Conservation (phyloP, 2,113 vertebrate genomes). For the Anguilla rostrata region DNA sequence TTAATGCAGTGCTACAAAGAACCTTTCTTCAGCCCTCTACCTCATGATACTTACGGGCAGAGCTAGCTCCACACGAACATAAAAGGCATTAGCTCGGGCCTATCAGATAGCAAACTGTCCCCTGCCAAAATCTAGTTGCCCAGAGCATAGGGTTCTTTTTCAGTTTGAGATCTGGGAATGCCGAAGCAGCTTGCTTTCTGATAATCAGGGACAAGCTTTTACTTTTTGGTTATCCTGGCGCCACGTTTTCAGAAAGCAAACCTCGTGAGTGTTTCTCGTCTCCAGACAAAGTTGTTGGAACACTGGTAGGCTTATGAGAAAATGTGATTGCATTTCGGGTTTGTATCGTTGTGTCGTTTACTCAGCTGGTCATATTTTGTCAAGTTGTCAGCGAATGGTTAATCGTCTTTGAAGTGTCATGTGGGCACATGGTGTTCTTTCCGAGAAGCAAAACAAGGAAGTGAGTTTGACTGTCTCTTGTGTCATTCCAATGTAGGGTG, state of each 20-base stretch:
- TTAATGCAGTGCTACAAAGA: constrained; percentile 23
- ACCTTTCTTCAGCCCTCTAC: constrained; percentile 22
- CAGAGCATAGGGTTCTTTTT: neutral
- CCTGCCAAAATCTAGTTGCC: neutral
- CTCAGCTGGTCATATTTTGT: neutral
- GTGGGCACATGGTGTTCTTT: constrained; percentile 2
- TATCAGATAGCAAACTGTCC: constrained; percentile 25
- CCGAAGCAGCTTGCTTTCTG: constrained; percentile 6
- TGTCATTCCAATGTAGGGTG: constrained; percentile 32
- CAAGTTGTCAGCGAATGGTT: constrained; percentile 1
- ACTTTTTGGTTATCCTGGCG: neutral
- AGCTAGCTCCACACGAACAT: constrained; percentile 15
- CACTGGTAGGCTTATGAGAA: neutral
- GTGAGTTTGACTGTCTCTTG: constrained; percentile 7
- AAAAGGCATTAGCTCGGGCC: constrained; percentile 14
- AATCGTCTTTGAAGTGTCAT: neutral
- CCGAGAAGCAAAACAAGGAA: constrained; percentile 32
- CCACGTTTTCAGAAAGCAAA: neutral
- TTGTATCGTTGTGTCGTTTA: neutral
- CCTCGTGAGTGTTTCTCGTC: neutral
- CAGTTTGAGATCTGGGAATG: neutral
- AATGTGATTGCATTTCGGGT: neutral
- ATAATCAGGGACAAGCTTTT: neutral
- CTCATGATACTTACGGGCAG: neutral
- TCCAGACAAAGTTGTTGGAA: neutral